Evolutionary conservation across 2,797 vertebrate species (phyloP).

Genomic region (Danio albolineatus): DNA sequence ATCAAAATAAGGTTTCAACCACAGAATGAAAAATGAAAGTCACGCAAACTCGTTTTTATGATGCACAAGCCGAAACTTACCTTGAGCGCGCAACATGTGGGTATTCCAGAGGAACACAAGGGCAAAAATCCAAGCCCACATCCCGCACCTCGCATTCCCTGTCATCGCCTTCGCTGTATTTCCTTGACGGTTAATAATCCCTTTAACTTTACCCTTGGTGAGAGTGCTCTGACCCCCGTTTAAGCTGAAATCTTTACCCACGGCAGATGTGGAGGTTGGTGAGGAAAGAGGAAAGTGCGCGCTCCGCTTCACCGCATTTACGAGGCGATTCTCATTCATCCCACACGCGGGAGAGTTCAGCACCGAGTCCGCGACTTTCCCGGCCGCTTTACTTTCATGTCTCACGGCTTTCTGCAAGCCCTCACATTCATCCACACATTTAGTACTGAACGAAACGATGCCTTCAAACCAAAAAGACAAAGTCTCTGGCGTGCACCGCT

Average conservation of each 20-base stretch:
- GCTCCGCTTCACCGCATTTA: constrained; percentile 28
- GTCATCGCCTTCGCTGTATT: constrained; percentile 5
- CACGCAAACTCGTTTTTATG: neutral
- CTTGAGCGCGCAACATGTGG: constrained; percentile 56
- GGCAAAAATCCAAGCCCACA: constrained; percentile 48
- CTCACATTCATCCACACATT: neutral
- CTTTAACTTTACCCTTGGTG: constrained; percentile 24
- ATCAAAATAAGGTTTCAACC: neutral
- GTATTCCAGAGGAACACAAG: constrained; percentile 50
- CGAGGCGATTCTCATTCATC: constrained; percentile 27
- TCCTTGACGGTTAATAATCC: constrained; percentile 34
- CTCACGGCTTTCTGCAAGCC: constrained; percentile 10
- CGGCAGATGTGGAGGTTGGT: constrained; percentile 23
- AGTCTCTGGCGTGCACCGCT: constrained; percentile 4
- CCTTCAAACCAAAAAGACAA: constrained; percentile 1
- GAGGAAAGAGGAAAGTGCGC: constrained; percentile 29
- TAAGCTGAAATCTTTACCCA: constrained; percentile 3
- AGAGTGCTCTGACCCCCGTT: neutral
- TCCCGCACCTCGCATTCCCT: constrained; percentile 12
- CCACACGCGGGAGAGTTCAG: constrained; percentile 40
- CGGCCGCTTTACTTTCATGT: constrained; percentile 26
- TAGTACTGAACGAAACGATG: neutral
- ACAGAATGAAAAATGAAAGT: neutral
- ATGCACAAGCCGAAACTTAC: constrained; percentile 35
- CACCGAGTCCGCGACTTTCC: constrained; percentile 18